A percentile compares a stretch with the other conserved stretches of the same genome.
These are phyloP conservation scores for Gymnocheta viridis DNA, from an alignment of 2,888 invertebrate species.

Conservation along the genomic window DNA sequence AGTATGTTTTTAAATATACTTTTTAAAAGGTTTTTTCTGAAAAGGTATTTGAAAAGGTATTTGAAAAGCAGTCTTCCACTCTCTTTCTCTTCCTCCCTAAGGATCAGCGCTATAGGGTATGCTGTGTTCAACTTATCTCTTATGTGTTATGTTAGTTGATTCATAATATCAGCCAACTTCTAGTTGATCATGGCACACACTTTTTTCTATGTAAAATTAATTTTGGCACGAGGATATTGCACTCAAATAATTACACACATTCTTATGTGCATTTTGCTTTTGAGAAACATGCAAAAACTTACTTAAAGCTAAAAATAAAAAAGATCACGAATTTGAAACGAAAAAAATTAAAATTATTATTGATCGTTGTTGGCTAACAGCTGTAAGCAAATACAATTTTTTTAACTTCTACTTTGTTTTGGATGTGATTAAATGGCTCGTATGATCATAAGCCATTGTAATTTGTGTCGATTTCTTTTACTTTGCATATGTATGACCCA, in stretches of 20 bases:
- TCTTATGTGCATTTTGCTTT: background rate
- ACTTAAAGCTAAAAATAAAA: background rate
- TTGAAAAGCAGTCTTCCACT: too few relatives aligned
- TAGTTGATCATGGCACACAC: conserved; percentile 24
- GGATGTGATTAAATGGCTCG: background rate
- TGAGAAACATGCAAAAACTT: background rate
- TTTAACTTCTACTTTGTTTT: background rate
- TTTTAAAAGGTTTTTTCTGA: too few relatives aligned
- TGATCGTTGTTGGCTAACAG: conserved; percentile 51
- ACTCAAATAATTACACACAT: background rate
- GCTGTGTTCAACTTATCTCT: background rate
- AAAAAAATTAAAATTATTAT: conserved; percentile 26
- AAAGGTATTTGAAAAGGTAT: too few relatives aligned
- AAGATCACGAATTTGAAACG: background rate
- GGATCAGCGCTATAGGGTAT: background rate
- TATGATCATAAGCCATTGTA: background rate
- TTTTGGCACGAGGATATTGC: conserved; percentile 60
- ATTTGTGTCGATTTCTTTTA: conserved; percentile 8
- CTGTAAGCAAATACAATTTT: conserved; percentile 4
- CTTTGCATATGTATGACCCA: conserved; percentile 42
- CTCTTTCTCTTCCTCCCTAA: too few relatives aligned
- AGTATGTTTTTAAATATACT: too few relatives aligned
- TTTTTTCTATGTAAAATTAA: background rate
- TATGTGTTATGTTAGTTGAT: background rate
- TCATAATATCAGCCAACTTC: conserved; percentile 14